Evolutionary conservation across 2,888 invertebrate species (phyloP).

Genomic region (Epiperipatus broadwayi): DNA sequence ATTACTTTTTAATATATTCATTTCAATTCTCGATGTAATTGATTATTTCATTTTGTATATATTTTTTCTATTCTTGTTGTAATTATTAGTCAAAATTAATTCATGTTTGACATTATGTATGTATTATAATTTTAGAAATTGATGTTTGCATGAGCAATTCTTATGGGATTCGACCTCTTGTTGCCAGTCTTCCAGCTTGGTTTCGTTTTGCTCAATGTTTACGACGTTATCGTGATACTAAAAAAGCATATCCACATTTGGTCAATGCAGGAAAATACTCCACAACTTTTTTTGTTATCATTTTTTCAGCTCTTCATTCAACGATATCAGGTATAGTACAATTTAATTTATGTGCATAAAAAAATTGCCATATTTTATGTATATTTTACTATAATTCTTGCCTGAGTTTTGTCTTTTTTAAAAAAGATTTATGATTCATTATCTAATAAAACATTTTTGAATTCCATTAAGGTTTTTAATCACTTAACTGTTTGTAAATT

Average conservation of each 20-base stretch:
- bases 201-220: constrained; percentile 93
- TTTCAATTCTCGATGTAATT: constrained; percentile 11
- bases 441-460: neutral
- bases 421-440: neutral
- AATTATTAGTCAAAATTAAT: neutral
- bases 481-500: neutral
- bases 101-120: neutral
- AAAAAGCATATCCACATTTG: constrained; percentile 81
- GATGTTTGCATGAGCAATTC: constrained; percentile 49
- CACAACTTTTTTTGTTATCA: constrained; percentile 82
- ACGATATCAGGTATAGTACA: too few species aligned
- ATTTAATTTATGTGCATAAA: too few species aligned
- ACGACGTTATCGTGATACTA: constrained; percentile 78
- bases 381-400: too few species aligned
- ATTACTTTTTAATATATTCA: too few species aligned
- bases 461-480: neutral
- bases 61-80: neutral
- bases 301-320: constrained; percentile 46
- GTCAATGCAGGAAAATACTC: constrained; percentile 97
- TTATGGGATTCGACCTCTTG: constrained; percentile 56
- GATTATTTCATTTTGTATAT: constrained; percentile 13
- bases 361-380: too few species aligned
- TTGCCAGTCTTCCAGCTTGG: constrained; percentile 88
- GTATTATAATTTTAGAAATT: constrained; percentile 30
- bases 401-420: neutral